These are phyloP conservation scores for Homarus americanus DNA, from an alignment of 1,140 invertebrate genomes.

Conservation along the genomic window DNA sequence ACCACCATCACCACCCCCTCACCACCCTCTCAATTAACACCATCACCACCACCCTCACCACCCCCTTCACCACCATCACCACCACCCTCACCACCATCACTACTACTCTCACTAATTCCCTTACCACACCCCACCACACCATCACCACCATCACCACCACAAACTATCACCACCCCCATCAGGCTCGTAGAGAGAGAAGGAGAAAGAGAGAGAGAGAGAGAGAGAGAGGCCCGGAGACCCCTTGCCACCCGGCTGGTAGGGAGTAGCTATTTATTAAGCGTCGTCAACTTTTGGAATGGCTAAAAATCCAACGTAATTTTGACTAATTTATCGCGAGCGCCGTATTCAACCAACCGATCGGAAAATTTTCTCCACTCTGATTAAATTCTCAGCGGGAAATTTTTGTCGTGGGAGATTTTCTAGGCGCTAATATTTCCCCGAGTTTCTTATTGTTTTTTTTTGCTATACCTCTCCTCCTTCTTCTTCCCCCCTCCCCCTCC, in stretches of 20 bases:
- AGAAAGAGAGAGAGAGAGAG: too few relatives aligned
- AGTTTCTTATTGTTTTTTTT: too few relatives aligned
- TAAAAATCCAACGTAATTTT: slow-evolving; percentile 62
- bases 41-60: too few relatives aligned
- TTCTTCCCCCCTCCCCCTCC: neutral
- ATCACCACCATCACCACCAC: neutral
- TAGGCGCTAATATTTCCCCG: neutral
- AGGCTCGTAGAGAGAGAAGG: too few relatives aligned
- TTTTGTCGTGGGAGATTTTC: neutral
- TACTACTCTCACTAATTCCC: neutral
- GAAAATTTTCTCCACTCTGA: slow-evolving; percentile 40
- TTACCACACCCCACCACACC: neutral
- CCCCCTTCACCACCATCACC: neutral
- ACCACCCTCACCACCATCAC: neutral
- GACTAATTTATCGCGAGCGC: slow-evolving; percentile 56
- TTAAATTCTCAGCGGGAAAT: slow-evolving; percentile 44
- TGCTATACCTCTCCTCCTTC: too few relatives aligned
- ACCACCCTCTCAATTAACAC: too few relatives aligned
- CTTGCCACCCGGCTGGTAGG: neutral
- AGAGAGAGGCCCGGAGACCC: neutral
- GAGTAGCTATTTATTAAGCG: slow-evolving; percentile 51
- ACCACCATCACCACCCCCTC: neutral
- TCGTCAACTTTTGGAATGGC: slow-evolving; percentile 65
- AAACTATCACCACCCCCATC: neutral
- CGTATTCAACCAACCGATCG: slow-evolving; percentile 48